phyloP scores from a whole-genome alignment of 1,140 invertebrate genomes.

The roundworm (Caenorhabditis elegans) region WBcel235 BX284604.4:10695001-10695500 shows the following conservation, averaged over 20 bases:
- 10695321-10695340: background rate
- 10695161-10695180: constrained; percentile 2
- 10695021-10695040: too few relatives aligned
- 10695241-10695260: background rate
- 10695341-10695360: background rate
- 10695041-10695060: too few relatives aligned
- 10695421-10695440: background rate
- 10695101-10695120: too few relatives aligned
- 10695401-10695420: background rate
- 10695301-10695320: background rate
- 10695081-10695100: too few relatives aligned
- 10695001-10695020: too few relatives aligned
- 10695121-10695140: too few relatives aligned
- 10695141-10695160: too few relatives aligned
- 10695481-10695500: background rate
- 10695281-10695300: background rate
- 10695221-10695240: too few relatives aligned
- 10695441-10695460: background rate
- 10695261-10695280: background rate
- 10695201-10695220: background rate
- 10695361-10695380: background rate
- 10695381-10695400: background rate
- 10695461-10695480: background rate
- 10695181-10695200: constrained; percentile 13
- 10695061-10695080: too few relatives aligned